phyloP scores from a whole-genome alignment of 2,797 vertebrate genomes.

The Coluber constrictor region DNA sequence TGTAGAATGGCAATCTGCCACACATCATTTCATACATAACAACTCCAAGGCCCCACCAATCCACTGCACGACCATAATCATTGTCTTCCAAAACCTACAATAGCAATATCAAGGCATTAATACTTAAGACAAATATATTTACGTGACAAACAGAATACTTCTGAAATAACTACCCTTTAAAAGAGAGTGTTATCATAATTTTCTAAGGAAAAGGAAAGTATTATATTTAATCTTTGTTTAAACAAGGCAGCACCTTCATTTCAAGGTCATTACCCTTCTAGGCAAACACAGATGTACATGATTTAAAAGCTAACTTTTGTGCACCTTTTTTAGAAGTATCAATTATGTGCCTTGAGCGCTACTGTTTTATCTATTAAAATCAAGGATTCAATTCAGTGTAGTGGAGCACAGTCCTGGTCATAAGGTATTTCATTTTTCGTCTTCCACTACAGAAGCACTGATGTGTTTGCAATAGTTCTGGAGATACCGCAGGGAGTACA shows the following conservation, averaged over 20 bases:
- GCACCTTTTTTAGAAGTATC: neutral
- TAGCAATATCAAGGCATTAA: slow-evolving; percentile 34
- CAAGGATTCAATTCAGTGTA: neutral
- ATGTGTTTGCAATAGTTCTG: neutral
- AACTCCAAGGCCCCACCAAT: slow-evolving; percentile 96
- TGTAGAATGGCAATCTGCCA: slow-evolving; percentile 93
- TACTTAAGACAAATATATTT: neutral
- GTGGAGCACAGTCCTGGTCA: neutral
- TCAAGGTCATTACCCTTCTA: neutral
- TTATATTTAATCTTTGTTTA: neutral
- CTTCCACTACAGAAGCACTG: too few species aligned
- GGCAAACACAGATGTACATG: neutral
- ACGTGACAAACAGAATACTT: neutral
- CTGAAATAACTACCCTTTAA: neutral
- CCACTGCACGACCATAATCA: slow-evolving; percentile 92
- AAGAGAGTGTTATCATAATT: neutral
- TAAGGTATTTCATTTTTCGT: neutral
- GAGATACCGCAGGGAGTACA: neutral
- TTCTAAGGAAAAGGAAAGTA: neutral
- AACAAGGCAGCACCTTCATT: neutral
- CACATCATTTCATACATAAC: slow-evolving; percentile 99
- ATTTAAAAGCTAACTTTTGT: neutral
- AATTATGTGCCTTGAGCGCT: neutral
- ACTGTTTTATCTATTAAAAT: neutral
- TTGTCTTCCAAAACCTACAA: slow-evolving; percentile 93